phyloP scores from a whole-genome alignment of 1,140 invertebrate species.

The Drosophila mauritiana region DNA sequence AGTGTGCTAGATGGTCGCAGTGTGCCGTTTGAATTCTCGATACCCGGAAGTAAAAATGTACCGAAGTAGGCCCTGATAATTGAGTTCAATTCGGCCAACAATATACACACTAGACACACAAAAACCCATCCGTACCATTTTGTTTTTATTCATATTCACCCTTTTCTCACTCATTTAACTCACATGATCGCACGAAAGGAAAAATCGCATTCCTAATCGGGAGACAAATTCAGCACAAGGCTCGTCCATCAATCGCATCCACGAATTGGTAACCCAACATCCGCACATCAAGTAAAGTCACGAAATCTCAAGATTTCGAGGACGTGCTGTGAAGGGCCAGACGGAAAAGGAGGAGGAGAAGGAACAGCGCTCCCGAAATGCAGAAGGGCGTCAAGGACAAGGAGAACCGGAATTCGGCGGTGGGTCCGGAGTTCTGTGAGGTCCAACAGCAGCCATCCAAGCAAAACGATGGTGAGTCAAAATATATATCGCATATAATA shows the following conservation, averaged over 20 bases:
- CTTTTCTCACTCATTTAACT: not conserved
- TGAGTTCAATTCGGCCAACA: conserved; percentile 23
- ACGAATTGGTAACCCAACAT: not conserved
- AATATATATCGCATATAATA: conserved; percentile 1
- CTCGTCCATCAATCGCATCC: conserved; percentile 1
- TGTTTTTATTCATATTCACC: conserved; percentile 1
- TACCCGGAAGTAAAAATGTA: not conserved
- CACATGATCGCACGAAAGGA: conserved; percentile 3
- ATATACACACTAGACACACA: conserved; percentile 23
- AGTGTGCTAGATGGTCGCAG: not conserved
- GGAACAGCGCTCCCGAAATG: conserved; percentile 18
- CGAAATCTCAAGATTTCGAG: no score
- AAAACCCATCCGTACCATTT: conserved; percentile 1
- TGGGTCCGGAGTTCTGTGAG: conserved; percentile 18
- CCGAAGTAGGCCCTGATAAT: conserved; percentile 19
- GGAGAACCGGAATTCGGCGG: conserved; percentile 28
- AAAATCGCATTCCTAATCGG: not conserved
- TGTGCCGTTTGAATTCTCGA: conserved; percentile 8
- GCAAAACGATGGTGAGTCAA: conserved; percentile 34
- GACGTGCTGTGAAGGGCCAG: not conserved
- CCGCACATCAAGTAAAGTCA: not conserved
- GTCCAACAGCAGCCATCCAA: conserved; percentile 25
- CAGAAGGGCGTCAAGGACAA: conserved; percentile 64
- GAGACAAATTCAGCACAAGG: conserved; percentile 6
- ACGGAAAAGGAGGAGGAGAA: no score